Evolutionary conservation across 2,888 invertebrate genomes (phyloP), one percentile per base, ranked within the genome.

Genomic region (Agrenia bidenticulata): DNA sequence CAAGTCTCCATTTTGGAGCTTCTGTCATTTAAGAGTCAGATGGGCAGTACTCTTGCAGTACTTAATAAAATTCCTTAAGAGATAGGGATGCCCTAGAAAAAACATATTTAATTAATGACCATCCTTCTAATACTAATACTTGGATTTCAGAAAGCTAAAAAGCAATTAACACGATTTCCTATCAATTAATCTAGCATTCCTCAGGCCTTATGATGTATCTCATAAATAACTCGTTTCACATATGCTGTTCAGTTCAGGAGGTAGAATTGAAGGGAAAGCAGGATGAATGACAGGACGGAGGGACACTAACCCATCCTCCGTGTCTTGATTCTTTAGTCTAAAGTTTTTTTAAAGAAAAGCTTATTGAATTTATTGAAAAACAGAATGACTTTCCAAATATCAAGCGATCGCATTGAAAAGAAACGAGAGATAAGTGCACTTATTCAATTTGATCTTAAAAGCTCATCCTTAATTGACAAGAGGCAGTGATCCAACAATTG

Each of bases 281-380:
- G 24, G 51, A 51, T 51, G 51, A 24, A 24, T 23, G 51, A 15
- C 21, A 24, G 51, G 51, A 23, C 21, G 23, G 51, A 51, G 11
- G 51, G 51, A 21, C 24, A 24, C 23, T 17, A 15, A 23, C 23
- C 51, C 51, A 51, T 13, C 51, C 51, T 51, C 51, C 24, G 5
- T 17, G 32, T 19, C 19, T 51, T 24, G 24, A 21, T 23, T 13
- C 13, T 51, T 13, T 23, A 19, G 45, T 58, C 26, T 57, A 57
- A n/a, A 39, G 21, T 57, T 57, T 19, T n/a, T n/a, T n/a, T n/a
- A n/a, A n/a, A n/a, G n/a, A n/a, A 19, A 24, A 58, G 58, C 45
- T 58, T 58, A 58, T 58, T 58, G 58, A 58, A 45, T 58, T 58
- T 58, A 58, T 58, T 58, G 58, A 58, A 58, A 58, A 58, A 58